phyloP scores from a whole-genome alignment of 2,797 vertebrate species.

The Clarias fuscus region DNA sequence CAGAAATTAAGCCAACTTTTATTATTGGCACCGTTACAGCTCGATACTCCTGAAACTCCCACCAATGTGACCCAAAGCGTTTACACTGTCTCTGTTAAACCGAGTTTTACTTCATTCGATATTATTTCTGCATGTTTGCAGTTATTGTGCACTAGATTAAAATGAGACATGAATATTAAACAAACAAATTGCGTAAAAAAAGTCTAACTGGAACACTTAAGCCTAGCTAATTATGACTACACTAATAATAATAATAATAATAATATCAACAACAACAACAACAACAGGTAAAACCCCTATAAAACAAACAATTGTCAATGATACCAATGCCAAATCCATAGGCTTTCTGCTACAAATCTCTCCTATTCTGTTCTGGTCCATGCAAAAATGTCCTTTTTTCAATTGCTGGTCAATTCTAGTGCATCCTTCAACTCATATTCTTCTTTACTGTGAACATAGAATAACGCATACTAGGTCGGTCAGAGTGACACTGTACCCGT shows the following conservation, averaged over 20 bases:
- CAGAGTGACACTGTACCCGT: neutral
- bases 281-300: neutral
- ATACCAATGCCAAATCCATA: too few species aligned
- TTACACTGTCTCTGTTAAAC: neutral
- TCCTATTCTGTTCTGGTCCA: neutral
- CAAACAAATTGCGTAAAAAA: neutral
- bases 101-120: neutral
- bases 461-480: neutral
- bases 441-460: neutral
- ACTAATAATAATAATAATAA: neutral
- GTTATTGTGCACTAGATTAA: neutral
- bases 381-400: neutral
- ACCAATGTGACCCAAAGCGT: neutral
- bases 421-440: neutral
- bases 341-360: neutral
- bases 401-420: neutral
- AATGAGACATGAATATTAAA: neutral
- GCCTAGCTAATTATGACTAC: neutral
- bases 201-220: neutral
- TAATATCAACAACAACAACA: neutral
- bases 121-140: neutral
- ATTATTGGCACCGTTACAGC: neutral
- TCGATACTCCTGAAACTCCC: neutral
- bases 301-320: neutral
- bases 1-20: neutral